Evolutionary conservation across 1,140 invertebrate genomes (phyloP), one percentile per base, ranked within the genome.

Genomic region (Cylas formicarius): DNA sequence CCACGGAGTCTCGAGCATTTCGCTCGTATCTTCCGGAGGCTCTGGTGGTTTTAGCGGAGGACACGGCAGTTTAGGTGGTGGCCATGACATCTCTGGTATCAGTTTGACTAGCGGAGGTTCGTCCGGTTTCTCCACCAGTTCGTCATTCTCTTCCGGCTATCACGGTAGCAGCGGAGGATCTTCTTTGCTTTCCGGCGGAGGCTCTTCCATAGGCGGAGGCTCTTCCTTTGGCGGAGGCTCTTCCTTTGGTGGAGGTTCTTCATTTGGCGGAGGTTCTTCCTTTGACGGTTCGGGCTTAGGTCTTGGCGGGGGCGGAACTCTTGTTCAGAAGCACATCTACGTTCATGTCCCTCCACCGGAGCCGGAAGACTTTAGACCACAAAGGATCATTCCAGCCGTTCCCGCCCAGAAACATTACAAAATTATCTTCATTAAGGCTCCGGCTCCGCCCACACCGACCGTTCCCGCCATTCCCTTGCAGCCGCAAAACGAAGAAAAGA

Each of bases 401-500:
- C 76, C 77, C 36, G 68, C 83, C 19, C 82, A 85, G 62, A 89
- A 88, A 55, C 84, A 89, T 63, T 89, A 89, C 74, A 87, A 88
- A 62, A 88, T 88, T 60, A 86, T 90, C 65, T 89, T 89, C 75
- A 89, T 90, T 66, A 88, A 89, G 72, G 84, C 86, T 22, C 86
- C 86, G 41, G 77, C 83, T 33, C 74, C 81, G 31, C 81, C 84
- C 19, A 77, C 82, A 38, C 82, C 84, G 26, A 78, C 77, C 38
- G 82, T 81, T 3, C 82, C 84, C 31, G 73, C 82, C 33, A 61
- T 61, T 37, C 51, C 56, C 26, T 33, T 58, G 4, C 80, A 82
- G 52, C 74, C 78, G 41, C 84, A 86, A 65, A 83, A 84, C 64
- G 82, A 86, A 68, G 82, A 88, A 65, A 90, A 89, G 72, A 90